Percentiles rank a stretch among this genome's conserved stretches.
phyloP scores from a whole-genome alignment of 2,113 vertebrate genomes.

The Hystrix cristata region DNA sequence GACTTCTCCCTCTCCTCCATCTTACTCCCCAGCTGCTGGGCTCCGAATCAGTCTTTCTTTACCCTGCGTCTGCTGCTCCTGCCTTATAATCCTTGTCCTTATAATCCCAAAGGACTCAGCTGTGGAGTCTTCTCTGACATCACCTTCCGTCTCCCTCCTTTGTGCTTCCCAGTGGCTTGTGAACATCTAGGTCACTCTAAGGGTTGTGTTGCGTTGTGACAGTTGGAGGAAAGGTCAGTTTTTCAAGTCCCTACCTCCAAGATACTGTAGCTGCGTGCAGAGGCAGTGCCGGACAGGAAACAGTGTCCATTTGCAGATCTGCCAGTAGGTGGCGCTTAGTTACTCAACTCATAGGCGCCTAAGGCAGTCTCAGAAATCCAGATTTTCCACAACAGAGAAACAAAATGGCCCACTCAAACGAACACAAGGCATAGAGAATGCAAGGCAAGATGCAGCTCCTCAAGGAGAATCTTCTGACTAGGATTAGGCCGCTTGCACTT shows the following conservation, averaged over 20 bases:
- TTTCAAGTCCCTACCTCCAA: not conserved
- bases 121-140: not conserved
- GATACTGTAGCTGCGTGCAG: not conserved
- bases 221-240: not conserved
- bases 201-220: not conserved
- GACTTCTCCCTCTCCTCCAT: not conserved
- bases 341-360: not conserved
- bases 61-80: not conserved
- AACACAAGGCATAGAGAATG: not conserved
- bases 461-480: not conserved
- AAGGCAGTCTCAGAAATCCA: not conserved
- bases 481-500: not conserved
- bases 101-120: not conserved
- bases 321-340: slow-evolving; percentile 54
- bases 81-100: not conserved
- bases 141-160: not conserved
- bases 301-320: not conserved
- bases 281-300: not conserved
- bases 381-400: not conserved
- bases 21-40: not conserved
- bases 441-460: not conserved
- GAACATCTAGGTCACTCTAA: not conserved
- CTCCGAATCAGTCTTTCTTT: not conserved
- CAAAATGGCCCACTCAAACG: not conserved
- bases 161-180: not conserved